A percentile compares a stretch with the other conserved stretches of the same genome.
These are phyloP conservation scores for Ctenodactylus gundi DNA, from an alignment of 2,113 vertebrate genomes.

Conservation along the genomic window DNA sequence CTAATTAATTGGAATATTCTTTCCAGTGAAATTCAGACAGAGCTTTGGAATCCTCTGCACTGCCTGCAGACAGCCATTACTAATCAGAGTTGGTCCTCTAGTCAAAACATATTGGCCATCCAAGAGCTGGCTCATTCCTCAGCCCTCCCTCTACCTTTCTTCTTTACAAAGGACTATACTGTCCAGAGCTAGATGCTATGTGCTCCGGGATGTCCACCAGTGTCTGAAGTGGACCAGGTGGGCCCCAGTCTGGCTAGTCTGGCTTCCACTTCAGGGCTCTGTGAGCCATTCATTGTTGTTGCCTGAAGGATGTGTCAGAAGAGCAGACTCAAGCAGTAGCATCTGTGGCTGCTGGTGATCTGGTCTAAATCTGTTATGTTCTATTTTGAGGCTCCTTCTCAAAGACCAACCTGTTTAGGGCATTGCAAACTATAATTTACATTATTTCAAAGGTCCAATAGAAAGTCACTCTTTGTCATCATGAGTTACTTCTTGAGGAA, in stretches of 20 bases:
- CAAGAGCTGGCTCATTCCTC: background rate
- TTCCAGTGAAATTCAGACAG: conserved; percentile 34
- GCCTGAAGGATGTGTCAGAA: background rate
- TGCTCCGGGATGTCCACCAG: background rate
- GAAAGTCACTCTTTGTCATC: conserved; percentile 63
- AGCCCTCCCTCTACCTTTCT: background rate
- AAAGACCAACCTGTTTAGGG: conserved; percentile 42
- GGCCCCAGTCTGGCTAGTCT: background rate
- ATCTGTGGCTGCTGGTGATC: conserved; percentile 13
- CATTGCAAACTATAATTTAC: conserved; percentile 67
- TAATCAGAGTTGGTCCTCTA: conserved; percentile 1
- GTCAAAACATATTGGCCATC: background rate
- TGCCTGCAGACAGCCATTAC: background rate
- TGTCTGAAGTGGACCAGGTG: background rate
- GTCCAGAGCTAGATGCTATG: background rate
- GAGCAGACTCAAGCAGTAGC: background rate
- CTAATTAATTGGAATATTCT: background rate
- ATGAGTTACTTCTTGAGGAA: conserved; percentile 62
- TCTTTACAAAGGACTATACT: background rate
- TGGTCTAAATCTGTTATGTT: conserved; percentile 46
- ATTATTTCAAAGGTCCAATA: conserved; percentile 43
- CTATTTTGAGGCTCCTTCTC: conserved; percentile 45
- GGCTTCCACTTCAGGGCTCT: background rate
- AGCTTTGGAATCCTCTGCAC: conserved; percentile 15
- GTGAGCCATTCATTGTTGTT: background rate